Percentiles rank a stretch among this genome's conserved stretches.
phyloP scores from a whole-genome alignment of 1,140 invertebrate genomes.

The Nixonia krombeini region DNA sequence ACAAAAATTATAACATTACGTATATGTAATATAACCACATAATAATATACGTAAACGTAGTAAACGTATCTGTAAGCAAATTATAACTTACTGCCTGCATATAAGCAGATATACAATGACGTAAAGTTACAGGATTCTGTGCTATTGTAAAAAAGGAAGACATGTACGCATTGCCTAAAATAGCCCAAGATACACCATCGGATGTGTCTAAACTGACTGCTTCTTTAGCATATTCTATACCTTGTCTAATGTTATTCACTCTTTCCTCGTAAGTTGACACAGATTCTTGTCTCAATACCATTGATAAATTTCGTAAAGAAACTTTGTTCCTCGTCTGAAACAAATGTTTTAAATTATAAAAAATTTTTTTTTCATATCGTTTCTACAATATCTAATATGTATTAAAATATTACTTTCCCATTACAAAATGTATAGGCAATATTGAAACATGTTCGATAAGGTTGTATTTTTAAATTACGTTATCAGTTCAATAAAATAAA shows the following conservation, averaged over 20 bases:
- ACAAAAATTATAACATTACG: too few species aligned
- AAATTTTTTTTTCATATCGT: too few species aligned
- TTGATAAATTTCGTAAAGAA: slow-evolving; percentile 87
- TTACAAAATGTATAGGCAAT: too few species aligned
- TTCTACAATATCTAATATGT: too few species aligned
- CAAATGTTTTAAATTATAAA: too few species aligned
- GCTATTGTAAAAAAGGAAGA: slow-evolving; percentile 84
- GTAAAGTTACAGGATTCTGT: slow-evolving; percentile 81
- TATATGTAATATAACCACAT: too few species aligned
- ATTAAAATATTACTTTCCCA: too few species aligned
- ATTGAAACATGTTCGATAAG: too few species aligned
- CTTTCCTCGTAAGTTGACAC: slow-evolving; percentile 73
- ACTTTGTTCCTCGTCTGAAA: slow-evolving; percentile 83
- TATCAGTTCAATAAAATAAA: too few species aligned
- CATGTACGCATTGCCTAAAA: slow-evolving; percentile 89
- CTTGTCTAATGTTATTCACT: slow-evolving; percentile 78
- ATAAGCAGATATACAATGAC: slow-evolving; percentile 86
- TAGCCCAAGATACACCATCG: slow-evolving; percentile 89
- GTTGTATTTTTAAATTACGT: too few species aligned
- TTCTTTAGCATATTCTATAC: slow-evolving; percentile 86
- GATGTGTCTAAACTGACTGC: slow-evolving; percentile 84
- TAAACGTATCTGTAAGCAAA: too few species aligned
- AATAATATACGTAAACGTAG: too few species aligned
- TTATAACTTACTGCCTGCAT: slow-evolving; percentile 80
- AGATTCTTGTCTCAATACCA: slow-evolving; percentile 82